Percentiles rank a stretch among this genome's conserved stretches.
These are phyloP conservation scores for Campodea augens DNA, from an alignment of 1,140 invertebrate genomes.

Conservation along the genomic window DNA sequence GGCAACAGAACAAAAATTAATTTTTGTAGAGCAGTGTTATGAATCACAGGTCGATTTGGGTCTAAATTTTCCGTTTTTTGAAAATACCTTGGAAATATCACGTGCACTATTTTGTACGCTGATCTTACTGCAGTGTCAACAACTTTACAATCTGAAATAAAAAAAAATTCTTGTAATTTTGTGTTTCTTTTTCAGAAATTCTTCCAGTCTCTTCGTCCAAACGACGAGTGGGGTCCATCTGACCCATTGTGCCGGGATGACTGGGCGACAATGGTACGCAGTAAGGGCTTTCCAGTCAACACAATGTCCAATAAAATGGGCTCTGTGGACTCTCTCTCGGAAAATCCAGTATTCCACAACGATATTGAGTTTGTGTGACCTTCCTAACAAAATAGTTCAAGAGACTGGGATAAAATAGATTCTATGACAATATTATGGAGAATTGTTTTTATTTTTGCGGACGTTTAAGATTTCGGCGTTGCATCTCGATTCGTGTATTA, in stretches of 20 bases:
- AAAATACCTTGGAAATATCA: not conserved
- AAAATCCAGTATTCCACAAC: too few species aligned
- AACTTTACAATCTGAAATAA: not conserved
- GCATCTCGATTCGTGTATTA: too few species aligned
- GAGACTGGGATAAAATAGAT: too few species aligned
- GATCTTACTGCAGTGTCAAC: not conserved
- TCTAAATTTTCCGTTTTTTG: not conserved
- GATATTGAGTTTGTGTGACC: too few species aligned
- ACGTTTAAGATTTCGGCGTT: too few species aligned
- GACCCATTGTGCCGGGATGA: conserved; percentile 15
- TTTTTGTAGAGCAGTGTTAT: not conserved
- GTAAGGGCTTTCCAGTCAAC: not conserved
- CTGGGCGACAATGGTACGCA: conserved; percentile 11
- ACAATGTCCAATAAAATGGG: not conserved
- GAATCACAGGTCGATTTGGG: too few species aligned
- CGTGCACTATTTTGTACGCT: not conserved
- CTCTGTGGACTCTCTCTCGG: too few species aligned
- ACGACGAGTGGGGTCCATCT: conserved; percentile 23
- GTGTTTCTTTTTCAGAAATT: conserved; percentile 20
- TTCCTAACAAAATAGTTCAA: too few species aligned
- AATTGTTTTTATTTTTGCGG: too few species aligned
- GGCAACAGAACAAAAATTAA: too few species aligned
- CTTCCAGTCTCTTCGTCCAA: conserved; percentile 16
- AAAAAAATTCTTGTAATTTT: conserved; percentile 1
- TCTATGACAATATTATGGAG: too few species aligned